phyloP scores from a whole-genome alignment of 92 coral and sea anemone genomes.

The Galaxea fascicularis region DNA sequence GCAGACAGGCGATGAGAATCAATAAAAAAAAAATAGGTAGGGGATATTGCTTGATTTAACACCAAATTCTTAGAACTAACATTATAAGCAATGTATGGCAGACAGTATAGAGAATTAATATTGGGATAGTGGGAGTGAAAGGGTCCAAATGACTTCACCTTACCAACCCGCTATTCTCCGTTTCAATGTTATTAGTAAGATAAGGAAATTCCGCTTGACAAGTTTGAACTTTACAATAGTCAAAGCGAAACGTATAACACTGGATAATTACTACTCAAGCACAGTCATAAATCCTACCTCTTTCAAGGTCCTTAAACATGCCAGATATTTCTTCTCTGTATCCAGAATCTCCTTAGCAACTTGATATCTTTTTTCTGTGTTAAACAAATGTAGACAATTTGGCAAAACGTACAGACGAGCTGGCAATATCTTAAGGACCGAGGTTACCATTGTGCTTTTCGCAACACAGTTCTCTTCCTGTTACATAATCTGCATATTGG shows the following conservation, averaged over 20 bases:
- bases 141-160: too few species aligned
- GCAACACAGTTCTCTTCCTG: background rate
- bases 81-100: too few species aligned
- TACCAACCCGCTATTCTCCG: too few species aligned
- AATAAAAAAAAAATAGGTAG: background rate
- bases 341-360: conserved; percentile 92
- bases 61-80: too few species aligned
- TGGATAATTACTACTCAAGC: background rate
- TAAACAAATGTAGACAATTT: conserved; percentile 27
- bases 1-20: background rate
- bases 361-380: conserved; percentile 85
- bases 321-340: conserved; percentile 94
- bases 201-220: too few species aligned
- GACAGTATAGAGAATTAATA: too few species aligned
- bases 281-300: conserved; percentile 66
- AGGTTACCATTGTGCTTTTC: background rate
- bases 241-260: too few species aligned
- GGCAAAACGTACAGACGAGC: conserved; percentile 4
- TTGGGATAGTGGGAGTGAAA: too few species aligned
- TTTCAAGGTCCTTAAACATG: conserved; percentile 85
- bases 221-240: too few species aligned
- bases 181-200: too few species aligned
- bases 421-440: background rate
- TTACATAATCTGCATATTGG: background rate
- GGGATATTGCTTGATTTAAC: too few species aligned